These are phyloP conservation scores for Zhengitettix transpicula DNA, from an alignment of 2,888 invertebrate genomes.

Conservation along the genomic window DNA sequence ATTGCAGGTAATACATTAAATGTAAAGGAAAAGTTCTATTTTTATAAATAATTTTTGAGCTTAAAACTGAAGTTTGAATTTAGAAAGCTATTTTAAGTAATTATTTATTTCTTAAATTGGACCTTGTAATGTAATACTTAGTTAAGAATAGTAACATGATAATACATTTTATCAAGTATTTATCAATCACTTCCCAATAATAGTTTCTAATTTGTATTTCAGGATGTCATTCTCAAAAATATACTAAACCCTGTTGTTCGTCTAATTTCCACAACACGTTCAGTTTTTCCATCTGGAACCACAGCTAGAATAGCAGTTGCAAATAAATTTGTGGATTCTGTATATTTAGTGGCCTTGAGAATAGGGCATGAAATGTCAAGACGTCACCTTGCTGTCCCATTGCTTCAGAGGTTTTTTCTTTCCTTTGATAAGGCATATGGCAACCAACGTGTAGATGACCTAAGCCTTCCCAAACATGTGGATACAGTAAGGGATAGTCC, in stretches of 20 bases:
- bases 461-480: background rate
- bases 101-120: too few relatives aligned
- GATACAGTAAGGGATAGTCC: constrained; percentile 6
- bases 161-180: too few relatives aligned
- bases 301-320: constrained; percentile 57
- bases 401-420: constrained; percentile 57
- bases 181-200: too few relatives aligned
- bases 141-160: too few relatives aligned
- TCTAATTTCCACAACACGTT: constrained; percentile 60
- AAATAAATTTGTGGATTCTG: constrained; percentile 63
- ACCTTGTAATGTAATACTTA: too few relatives aligned
- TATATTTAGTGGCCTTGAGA: constrained; percentile 62
- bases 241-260: constrained; percentile 71
- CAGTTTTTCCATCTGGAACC: constrained; percentile 67
- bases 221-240: constrained; percentile 73
- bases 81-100: too few relatives aligned
- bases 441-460: constrained; percentile 16
- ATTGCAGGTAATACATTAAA: constrained; percentile 27
- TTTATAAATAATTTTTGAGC: background rate
- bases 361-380: constrained; percentile 64
- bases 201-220: constrained; percentile 17
- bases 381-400: constrained; percentile 52
- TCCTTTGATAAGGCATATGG: constrained; percentile 61
- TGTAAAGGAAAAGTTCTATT: background rate
- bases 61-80: too few relatives aligned